Conservation (phyloP, 2,888 invertebrate genomes). For the Parelbella ahira region DNA sequence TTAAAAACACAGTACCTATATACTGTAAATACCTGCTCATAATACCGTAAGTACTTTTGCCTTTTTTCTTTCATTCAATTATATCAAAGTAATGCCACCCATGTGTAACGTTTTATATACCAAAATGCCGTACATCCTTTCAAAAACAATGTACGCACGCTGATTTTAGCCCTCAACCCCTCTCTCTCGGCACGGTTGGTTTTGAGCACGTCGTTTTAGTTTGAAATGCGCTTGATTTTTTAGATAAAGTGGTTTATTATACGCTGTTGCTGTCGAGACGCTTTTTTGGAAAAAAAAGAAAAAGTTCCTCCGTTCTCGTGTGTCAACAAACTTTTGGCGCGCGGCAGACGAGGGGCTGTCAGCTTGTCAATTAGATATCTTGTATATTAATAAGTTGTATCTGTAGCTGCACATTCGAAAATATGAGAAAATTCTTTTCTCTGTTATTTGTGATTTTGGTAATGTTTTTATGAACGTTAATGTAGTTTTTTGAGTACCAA, state of each 20-base stretch:
- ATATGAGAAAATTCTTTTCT: too few relatives aligned
- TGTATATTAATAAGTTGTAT: conserved; percentile 9
- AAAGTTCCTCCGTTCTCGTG: conserved; percentile 39
- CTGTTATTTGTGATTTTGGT: too few relatives aligned
- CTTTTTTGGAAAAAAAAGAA: conserved; percentile 39
- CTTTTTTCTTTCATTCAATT: too few relatives aligned
- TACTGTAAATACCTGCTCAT: too few relatives aligned
- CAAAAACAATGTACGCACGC: conserved; percentile 27
- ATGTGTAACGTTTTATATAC: too few relatives aligned
- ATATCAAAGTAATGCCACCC: too few relatives aligned
- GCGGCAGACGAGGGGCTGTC: conserved; percentile 31
- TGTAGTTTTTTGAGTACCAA: too few relatives aligned
- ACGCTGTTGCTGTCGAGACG: conserved; percentile 45
- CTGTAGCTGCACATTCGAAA: too few relatives aligned
- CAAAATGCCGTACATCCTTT: conserved; percentile 6
- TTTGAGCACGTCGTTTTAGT: conserved; percentile 41
- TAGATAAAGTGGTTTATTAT: conserved; percentile 55
- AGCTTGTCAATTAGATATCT: conserved; percentile 4
- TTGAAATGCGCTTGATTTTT: conserved; percentile 58
- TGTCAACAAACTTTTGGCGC: conserved; percentile 47
- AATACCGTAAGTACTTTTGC: too few relatives aligned
- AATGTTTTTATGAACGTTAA: too few relatives aligned
- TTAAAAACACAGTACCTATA: too few relatives aligned
- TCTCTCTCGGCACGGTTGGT: conserved; percentile 46
- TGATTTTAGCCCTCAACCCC: conserved; percentile 46